Conservation (phyloP, 2,797 vertebrate species). For the Darevskia mixta region DNA sequence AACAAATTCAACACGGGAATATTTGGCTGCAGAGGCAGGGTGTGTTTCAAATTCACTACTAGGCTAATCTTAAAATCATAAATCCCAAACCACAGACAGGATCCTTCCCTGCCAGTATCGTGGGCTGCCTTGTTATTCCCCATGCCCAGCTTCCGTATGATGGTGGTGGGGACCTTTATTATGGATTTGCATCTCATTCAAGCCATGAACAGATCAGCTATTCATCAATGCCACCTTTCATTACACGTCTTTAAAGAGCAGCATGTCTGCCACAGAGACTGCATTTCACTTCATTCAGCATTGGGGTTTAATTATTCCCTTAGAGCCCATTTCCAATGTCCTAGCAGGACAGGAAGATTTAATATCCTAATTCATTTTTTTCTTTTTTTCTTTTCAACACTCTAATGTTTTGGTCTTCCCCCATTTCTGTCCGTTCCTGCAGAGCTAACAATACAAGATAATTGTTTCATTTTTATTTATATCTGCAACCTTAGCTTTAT, state of each 20-base stretch:
- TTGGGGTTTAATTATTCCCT: constrained; percentile 12
- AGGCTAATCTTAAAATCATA: neutral
- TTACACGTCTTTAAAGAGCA: constrained; percentile 7
- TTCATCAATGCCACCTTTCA: constrained; percentile 47
- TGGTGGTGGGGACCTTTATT: neutral
- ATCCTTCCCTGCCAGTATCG: neutral
- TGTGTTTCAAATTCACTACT: neutral
- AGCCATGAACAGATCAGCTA: constrained; percentile 23
- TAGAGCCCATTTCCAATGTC: constrained; percentile 41
- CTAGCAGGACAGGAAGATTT: constrained; percentile 71
- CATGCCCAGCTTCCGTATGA: neutral
- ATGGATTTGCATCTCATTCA: constrained; percentile 52
- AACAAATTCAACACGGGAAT: neutral
- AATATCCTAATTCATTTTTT: constrained; percentile 61
- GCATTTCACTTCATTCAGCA: constrained; percentile 40
- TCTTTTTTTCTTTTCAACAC: constrained; percentile 45
- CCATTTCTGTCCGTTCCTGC: constrained; percentile 61
- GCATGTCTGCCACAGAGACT: rapidly evolving
- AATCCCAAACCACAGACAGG: neutral
- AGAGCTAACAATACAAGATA: constrained; percentile 81
- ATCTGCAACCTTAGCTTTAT: constrained; percentile 48
- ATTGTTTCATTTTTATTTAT: constrained; percentile 75
- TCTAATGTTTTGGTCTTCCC: constrained; percentile 1
- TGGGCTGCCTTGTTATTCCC: no score
- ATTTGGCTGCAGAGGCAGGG: neutral